Base-by-base conservation (phyloP, 2,797 vertebrate genomes). In the Tamandua tetradactyla region DNA sequence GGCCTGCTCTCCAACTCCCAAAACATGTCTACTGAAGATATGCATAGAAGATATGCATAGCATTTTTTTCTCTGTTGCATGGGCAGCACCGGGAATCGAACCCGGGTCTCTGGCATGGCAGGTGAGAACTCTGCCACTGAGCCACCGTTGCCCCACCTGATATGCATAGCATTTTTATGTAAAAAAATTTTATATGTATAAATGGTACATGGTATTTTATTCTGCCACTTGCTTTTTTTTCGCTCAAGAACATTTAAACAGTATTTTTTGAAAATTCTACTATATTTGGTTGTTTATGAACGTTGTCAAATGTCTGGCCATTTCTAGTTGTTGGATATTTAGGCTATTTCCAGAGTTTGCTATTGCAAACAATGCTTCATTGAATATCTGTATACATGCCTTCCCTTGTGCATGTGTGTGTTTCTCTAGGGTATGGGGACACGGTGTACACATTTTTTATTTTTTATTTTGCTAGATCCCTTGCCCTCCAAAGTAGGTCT, bases 331-430 rank as follows among this genome's bases (percentile, higher is more conserved):
- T 6, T 2, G 61, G 75, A 12, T 37, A 55, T 55, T 52, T 40
- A 57, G 66, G 35, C 80, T 61, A 37, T 85, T 91, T 88, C 69
- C 64, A 91, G 35, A 62, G 22, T 30, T 57, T 37, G 49, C 27
- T 5, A 2, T 55, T 22, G 22, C 3, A 27, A 52, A n/a, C 1
- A 12, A 13, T 40, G 27, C 71, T 62, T 68, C 42, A 49, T 10
- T 62, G 42, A 57, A 11, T 25, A 17, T 32, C 20, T 40, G 8
- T 30, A 25, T 27, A 12, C 6, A 30, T 17, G 22, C 15, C 30
- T 35, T 52, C 55, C 52, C 15, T 42, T 35, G 17, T 3, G 3
- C 7, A 4, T 5, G 11, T 1, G 25, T 7, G n/a, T 69, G 30
- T 44, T 84, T 57, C 84, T 82, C 84, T 66, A 71, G 22, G n/a